These are phyloP conservation scores for Meloidogyne exigua DNA, from an alignment of 1,140 invertebrate genomes.

Conservation along the genomic window DNA sequence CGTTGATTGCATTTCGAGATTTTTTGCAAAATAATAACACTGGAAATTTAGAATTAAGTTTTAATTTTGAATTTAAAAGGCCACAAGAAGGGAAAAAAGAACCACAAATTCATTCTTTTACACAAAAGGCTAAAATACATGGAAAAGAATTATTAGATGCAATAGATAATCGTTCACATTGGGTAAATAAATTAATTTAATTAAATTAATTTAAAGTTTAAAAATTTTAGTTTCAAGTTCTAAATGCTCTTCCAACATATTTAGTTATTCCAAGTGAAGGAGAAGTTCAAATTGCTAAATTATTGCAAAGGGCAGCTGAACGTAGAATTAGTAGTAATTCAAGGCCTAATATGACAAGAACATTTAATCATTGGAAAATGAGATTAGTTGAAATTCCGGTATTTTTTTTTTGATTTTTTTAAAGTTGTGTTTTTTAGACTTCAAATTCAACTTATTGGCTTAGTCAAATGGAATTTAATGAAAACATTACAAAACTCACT, in stretches of 20 bases:
- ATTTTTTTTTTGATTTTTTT: neutral
- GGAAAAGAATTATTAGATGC: neutral
- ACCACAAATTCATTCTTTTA: slow-evolving; percentile 42
- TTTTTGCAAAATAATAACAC: slow-evolving; percentile 28
- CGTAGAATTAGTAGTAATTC: neutral
- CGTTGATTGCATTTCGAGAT: slow-evolving; percentile 47
- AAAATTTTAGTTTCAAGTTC: slow-evolving; percentile 32
- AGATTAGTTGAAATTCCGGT: slow-evolving; percentile 5
- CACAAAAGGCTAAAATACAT: slow-evolving; percentile 6
- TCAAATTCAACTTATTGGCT: slow-evolving; percentile 23
- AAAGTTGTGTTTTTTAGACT: neutral
- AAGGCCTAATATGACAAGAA: neutral
- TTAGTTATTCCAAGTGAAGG: slow-evolving; percentile 58
- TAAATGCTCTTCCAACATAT: slow-evolving; percentile 41
- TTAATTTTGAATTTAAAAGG: slow-evolving; percentile 51
- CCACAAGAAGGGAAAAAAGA: slow-evolving; percentile 41
- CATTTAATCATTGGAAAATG: slow-evolving; percentile 23
- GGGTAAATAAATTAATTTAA: neutral
- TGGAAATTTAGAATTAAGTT: slow-evolving; percentile 30
- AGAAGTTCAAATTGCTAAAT: slow-evolving; percentile 44
- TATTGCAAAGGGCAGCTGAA: slow-evolving; percentile 20
- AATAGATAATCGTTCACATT: slow-evolving; percentile 16
- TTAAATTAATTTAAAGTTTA: slow-evolving; percentile 10
- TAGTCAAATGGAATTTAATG: slow-evolving; percentile 25
- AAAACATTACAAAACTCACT: slow-evolving; percentile 7